phyloP scores from a whole-genome alignment of 2,113 vertebrate genomes.

The Odocoileus virginianus region DNA sequence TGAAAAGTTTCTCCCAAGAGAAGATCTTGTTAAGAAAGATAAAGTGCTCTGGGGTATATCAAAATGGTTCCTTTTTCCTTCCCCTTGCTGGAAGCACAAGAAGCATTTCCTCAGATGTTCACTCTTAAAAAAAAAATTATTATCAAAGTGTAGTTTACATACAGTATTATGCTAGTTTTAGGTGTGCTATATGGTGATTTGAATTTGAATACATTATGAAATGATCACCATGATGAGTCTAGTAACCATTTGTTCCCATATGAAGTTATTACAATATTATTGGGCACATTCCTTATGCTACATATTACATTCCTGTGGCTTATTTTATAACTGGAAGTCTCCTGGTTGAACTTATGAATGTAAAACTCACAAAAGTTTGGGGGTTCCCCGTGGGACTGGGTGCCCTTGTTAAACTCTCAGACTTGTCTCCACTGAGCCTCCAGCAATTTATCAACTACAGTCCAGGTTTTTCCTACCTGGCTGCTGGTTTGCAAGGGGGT shows the following conservation, averaged over 20 bases:
- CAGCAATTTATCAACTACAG: not conserved
- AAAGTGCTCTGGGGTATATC: not conserved
- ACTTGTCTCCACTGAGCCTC: not conserved
- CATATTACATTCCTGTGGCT: not conserved
- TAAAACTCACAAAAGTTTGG: not conserved
- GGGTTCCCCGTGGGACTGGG: accelerated
- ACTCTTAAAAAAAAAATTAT: not conserved
- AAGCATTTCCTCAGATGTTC: not conserved
- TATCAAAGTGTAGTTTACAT: not conserved
- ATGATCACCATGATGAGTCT: not conserved
- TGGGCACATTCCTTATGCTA: not conserved
- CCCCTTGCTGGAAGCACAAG: not conserved
- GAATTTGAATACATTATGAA: not conserved
- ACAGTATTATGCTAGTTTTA: not conserved
- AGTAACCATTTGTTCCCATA: not conserved
- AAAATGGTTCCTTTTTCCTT: not conserved
- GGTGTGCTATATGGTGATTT: not conserved
- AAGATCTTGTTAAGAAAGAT: not conserved
- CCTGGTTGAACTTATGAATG: not conserved
- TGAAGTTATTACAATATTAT: not conserved
- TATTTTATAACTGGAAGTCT: not conserved
- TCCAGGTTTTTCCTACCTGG: not conserved
- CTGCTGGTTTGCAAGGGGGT: not conserved
- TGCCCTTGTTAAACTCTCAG: not conserved
- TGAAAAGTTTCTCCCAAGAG: not conserved